Conservation (phyloP, 2,888 invertebrate genomes). For the Callimorpha dominula region DNA sequence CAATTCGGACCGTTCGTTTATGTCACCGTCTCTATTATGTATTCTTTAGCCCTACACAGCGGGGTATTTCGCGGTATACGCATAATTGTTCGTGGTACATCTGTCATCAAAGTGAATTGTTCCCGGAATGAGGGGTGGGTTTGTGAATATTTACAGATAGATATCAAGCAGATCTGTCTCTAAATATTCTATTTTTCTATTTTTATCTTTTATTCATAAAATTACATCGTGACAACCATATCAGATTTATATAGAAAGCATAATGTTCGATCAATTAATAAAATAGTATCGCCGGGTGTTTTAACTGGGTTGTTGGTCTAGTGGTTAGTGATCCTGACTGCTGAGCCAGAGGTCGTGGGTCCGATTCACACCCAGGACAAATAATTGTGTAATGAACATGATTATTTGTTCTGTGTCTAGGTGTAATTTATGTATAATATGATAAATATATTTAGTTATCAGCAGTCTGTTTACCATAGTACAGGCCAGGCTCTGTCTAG, state of each 20-base stretch:
- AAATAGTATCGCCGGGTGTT: background rate
- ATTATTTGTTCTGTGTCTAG: too few relatives aligned
- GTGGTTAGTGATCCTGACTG: too few relatives aligned
- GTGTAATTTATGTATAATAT: too few relatives aligned
- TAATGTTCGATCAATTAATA: background rate
- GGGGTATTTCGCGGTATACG: background rate
- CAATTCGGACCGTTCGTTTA: background rate
- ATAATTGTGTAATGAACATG: too few relatives aligned
- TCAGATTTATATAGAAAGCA: background rate
- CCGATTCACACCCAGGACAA: too few relatives aligned
- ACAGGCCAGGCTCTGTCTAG: too few relatives aligned
- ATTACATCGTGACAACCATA: background rate
- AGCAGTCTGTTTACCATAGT: too few relatives aligned
- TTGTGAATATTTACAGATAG: background rate
- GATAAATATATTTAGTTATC: too few relatives aligned
- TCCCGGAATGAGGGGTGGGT: background rate
- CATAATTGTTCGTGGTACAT: background rate
- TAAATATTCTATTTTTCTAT: too few relatives aligned
- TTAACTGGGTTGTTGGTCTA: too few relatives aligned
- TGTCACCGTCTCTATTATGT: background rate
- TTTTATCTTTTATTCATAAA: too few relatives aligned
- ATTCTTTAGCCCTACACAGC: background rate
- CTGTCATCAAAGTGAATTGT: conserved; percentile 1
- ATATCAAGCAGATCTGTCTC: background rate
- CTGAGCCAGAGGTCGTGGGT: too few relatives aligned